Evolutionary conservation across 2,113 vertebrate genomes (phyloP), one percentile per base, ranked within the genome.

Genomic region (Lagopus leucura): DNA sequence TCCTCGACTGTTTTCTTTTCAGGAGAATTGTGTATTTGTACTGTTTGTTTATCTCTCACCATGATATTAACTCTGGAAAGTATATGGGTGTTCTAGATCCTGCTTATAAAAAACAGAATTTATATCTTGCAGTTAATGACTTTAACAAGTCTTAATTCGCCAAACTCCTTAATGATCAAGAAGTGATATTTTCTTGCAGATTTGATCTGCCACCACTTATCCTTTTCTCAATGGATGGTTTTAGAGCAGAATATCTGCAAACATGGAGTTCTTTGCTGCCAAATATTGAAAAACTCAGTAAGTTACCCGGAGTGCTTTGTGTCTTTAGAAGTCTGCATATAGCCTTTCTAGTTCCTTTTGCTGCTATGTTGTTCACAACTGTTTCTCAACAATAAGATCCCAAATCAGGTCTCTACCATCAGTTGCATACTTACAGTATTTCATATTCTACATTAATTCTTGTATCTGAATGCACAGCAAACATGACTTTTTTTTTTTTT

Each of bases 171-270:
- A 71, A 27, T 2, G 2, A 50, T 61, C 11, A 69, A 34, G 63
- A 71, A 80, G 34, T 81, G 19, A 0, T 78, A 36, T 93, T 90
- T 76, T 64, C 42, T 94, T 95, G 34, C 91, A 99, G 99, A 45
- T 99, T 99, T 97, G 97, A 98, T 84, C 95, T 66, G 42, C 93
- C 99, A n/a, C 99, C 99, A 17, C 96, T 99, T 78, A 98, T 99
- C 88, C 96, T 99, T 86, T 98, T 99, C 88, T 99, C 99, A 83
- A 95, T 99, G 98, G 99, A 99, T 92, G 99, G 99, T 19, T 99
- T 99, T 95, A 97, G 98, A 96, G 98, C 99, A 8, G 97, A 97
- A 40, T 99, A 99, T 91, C 97, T 99, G 84, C 91, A 98, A 66
- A 98, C 98, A 2, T 98, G 98, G 97, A 50, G 79, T 55, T 80